phyloP scores from a whole-genome alignment of 2,888 invertebrate genomes.

The Platypus cylindrus region DNA sequence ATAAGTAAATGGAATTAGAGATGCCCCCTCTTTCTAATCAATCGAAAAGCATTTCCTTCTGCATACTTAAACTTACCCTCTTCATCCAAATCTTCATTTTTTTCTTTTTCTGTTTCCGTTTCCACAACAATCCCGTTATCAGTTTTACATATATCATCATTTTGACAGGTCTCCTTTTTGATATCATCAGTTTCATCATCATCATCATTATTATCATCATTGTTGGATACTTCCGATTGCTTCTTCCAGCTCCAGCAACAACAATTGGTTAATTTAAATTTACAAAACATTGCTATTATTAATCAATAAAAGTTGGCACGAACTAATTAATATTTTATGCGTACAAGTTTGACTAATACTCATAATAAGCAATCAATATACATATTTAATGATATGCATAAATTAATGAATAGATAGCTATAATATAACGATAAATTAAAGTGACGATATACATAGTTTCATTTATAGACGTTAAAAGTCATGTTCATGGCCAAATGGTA shows the following conservation, averaged over 20 bases:
- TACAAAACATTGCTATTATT: conserved; percentile 11
- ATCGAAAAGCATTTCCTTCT: neutral
- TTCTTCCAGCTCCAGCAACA: conserved; percentile 12
- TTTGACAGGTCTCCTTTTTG: conserved; percentile 7
- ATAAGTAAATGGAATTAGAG: too few species aligned
- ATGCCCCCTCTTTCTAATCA: too few species aligned
- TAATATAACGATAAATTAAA: too few species aligned
- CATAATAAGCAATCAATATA: too few species aligned
- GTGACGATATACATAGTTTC: too few species aligned
- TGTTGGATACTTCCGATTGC: conserved; percentile 5
- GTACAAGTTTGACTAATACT: too few species aligned
- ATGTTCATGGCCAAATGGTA: too few species aligned
- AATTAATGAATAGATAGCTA: too few species aligned
- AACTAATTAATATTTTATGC: too few species aligned
- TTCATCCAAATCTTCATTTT: conserved; percentile 3
- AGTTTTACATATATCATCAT: conserved; percentile 6
- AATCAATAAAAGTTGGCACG: too few species aligned
- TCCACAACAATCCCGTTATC: conserved; percentile 5
- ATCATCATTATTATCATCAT: conserved; percentile 7
- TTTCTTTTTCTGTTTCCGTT: conserved; percentile 2
- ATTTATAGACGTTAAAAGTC: too few species aligned
- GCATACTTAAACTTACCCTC: conserved; percentile 7
- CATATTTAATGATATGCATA: too few species aligned
- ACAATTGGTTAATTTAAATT: conserved; percentile 9
- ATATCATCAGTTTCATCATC: conserved; percentile 9